A percentile compares a stretch with the other conserved stretches of the same genome.
Evolutionary conservation across 2,113 vertebrate species (phyloP).

Genomic region (Saguinus imperator): DNA sequence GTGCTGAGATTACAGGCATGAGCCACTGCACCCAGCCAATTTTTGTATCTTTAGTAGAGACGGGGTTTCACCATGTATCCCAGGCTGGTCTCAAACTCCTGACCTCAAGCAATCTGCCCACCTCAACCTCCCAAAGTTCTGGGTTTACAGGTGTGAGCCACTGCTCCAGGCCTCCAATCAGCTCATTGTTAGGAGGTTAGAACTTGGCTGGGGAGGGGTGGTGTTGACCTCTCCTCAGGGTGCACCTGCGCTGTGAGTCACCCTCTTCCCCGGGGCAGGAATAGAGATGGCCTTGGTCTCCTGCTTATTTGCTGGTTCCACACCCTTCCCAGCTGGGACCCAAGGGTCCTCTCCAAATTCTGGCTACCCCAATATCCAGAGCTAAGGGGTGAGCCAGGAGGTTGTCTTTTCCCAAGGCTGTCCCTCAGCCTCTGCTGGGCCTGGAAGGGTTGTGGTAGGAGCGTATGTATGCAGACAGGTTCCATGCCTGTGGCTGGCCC

Average conservation of each 20-base stretch:
- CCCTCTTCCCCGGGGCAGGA: neutral
- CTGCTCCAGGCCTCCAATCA: too few species aligned
- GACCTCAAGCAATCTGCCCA: neutral
- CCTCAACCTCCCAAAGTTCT: neutral
- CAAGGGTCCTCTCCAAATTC: neutral
- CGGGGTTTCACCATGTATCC: neutral
- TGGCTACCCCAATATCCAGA: neutral
- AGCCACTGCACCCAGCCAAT: neutral
- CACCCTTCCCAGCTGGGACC: neutral
- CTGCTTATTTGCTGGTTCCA: neutral
- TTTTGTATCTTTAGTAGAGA: neutral
- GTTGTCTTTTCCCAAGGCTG: neutral
- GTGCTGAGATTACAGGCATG: neutral
- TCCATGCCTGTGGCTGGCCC: neutral
- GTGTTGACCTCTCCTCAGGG: neutral
- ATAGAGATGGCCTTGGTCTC: neutral
- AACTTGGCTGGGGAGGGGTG: neutral
- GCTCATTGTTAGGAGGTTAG: neutral
- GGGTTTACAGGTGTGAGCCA: too few species aligned
- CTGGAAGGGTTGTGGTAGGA: neutral
- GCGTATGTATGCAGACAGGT: rapidly evolving
- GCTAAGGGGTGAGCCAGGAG: neutral
- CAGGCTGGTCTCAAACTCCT: neutral
- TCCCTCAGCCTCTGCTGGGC: neutral
- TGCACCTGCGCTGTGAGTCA: too few species aligned